These are phyloP conservation scores for Mythimna albipuncta DNA, from an alignment of 2,888 invertebrate species.

Conservation along the genomic window DNA sequence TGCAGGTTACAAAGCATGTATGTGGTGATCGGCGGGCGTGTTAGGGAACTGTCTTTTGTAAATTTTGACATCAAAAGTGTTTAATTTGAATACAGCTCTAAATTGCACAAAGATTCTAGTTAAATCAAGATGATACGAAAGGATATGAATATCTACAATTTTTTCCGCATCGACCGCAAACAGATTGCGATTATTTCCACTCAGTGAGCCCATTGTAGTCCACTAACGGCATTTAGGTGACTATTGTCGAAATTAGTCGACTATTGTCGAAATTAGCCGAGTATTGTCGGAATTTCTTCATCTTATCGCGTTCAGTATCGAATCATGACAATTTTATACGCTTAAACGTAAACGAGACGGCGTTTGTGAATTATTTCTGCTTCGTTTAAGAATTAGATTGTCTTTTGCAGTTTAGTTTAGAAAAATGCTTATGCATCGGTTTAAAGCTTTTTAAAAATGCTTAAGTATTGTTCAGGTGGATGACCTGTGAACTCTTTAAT, in stretches of 20 bases:
- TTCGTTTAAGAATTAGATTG: conserved; percentile 26
- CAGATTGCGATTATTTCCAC: conserved; percentile 68
- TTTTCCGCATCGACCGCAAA: conserved; percentile 35
- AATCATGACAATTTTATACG: conserved; percentile 61
- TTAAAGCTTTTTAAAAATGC: not conserved
- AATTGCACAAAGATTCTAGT: not conserved
- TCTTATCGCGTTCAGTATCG: conserved; percentile 64
- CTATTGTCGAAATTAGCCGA: conserved; percentile 63
- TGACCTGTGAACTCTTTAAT: not conserved
- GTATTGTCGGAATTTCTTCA: conserved; percentile 65
- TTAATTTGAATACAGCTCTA: too few species aligned
- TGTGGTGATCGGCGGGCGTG: too few species aligned
- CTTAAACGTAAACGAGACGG: conserved; percentile 46
- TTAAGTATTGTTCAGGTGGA: not conserved
- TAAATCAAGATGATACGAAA: not conserved
- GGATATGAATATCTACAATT: conserved; percentile 12
- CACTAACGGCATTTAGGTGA: conserved; percentile 59
- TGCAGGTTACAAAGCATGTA: too few species aligned
- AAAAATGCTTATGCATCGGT: not conserved
- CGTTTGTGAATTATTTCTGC: conserved; percentile 23
- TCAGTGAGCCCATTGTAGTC: conserved; percentile 63
- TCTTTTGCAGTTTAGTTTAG: conserved; percentile 29
- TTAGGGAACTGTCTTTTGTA: too few species aligned
- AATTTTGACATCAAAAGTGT: too few species aligned
- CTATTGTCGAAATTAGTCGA: conserved; percentile 58